Percentiles rank a stretch among this genome's conserved stretches.
Evolutionary conservation across 64 coral and sea anemone species (phyloP).

Genomic region (Dendrophyllia cribrosa): DNA sequence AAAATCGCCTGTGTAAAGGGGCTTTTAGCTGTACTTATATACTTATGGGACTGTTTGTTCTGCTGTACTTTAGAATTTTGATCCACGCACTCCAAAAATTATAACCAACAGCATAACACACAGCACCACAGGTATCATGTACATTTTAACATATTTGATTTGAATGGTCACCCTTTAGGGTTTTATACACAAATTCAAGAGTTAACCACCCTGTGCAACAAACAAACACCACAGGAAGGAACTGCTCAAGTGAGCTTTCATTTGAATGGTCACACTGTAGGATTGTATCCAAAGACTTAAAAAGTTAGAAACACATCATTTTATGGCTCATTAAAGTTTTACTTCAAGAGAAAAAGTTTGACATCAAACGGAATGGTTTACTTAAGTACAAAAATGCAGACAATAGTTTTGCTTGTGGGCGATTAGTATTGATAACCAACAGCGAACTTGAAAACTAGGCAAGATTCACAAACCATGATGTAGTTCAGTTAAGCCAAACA

Average conservation of each 20-base stretch:
- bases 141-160: constrained; percentile 47
- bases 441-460: background rate
- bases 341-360: background rate
- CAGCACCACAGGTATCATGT: background rate
- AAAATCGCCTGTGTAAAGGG: too few relatives aligned
- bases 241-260: too few relatives aligned
- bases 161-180: constrained; percentile 42
- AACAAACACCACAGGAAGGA: too few relatives aligned
- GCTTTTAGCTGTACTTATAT: too few relatives aligned
- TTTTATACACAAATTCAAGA: background rate
- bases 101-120: too few relatives aligned
- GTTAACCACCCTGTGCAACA: background rate
- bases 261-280: too few relatives aligned
- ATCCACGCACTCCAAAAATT: too few relatives aligned
- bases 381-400: background rate
- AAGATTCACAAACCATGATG: background rate
- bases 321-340: too few relatives aligned
- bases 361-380: background rate
- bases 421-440: background rate
- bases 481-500: background rate
- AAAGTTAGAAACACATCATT: too few relatives aligned
- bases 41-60: too few relatives aligned
- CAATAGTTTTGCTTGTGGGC: background rate
- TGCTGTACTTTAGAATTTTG: too few relatives aligned
- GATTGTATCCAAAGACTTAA: too few relatives aligned